A percentile compares a stretch with the other conserved stretches of the same genome.
Conservation (phyloP, 2,888 invertebrate genomes). For the Nyleta sp. region DNA sequence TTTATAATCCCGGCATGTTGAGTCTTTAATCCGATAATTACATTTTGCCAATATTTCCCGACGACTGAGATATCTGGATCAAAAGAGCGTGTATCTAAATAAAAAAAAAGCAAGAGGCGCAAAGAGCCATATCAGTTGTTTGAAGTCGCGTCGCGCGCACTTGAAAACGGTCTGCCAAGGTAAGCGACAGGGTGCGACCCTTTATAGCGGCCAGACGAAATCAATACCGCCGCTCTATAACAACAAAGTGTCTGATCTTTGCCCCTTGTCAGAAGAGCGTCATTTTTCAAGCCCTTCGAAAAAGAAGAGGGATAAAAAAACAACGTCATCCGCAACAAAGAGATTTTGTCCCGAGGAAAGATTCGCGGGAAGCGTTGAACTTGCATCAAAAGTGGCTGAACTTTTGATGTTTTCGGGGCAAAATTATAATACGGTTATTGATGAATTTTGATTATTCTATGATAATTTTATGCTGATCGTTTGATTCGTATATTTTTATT, state of each 20-base stretch:
- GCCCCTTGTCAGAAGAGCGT: conserved; percentile 13
- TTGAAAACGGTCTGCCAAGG: conserved; percentile 55
- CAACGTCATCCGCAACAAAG: neutral
- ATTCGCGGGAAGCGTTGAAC: neutral
- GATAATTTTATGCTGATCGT: too few species aligned
- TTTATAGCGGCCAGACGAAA: conserved; percentile 70
- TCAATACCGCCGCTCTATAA: conserved; percentile 71
- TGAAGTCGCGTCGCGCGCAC: conserved; percentile 44
- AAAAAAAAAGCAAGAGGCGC: conserved; percentile 51
- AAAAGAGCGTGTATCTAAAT: conserved; percentile 31
- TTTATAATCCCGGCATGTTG: too few species aligned
- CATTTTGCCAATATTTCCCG: too few species aligned
- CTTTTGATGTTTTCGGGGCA: too few species aligned
- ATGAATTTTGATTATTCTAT: too few species aligned
- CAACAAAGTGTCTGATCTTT: conserved; percentile 55
- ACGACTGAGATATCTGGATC: too few species aligned
- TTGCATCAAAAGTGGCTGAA: too few species aligned
- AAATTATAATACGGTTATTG: too few species aligned
- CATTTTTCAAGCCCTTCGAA: conserved; percentile 5
- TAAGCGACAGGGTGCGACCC: conserved; percentile 52
- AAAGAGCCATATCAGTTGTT: conserved; percentile 53
- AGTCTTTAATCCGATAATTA: too few species aligned
- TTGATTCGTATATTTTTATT: too few species aligned
- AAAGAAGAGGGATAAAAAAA: neutral
- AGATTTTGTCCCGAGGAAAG: neutral